Percentiles rank a stretch among this genome's conserved stretches.
Conservation (phyloP, 2,113 vertebrate species). For the Vulpes lagopus region DNA sequence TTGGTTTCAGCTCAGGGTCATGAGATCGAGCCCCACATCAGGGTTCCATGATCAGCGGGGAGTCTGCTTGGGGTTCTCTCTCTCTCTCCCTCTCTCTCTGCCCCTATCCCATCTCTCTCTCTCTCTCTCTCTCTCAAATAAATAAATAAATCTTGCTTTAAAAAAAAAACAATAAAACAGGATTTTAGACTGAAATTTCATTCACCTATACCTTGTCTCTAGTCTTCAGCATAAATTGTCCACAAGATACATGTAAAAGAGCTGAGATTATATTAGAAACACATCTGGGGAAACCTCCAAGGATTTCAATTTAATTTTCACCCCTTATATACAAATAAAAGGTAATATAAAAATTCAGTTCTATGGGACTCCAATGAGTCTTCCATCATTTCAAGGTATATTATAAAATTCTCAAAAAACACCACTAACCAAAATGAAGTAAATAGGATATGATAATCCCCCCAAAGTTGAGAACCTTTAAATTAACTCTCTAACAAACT, state of each 20-base stretch:
- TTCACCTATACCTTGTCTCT: not conserved
- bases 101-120: too few species aligned
- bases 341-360: conserved; percentile 7
- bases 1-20: not conserved
- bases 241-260: not conserved
- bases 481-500: not conserved
- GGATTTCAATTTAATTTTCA: conserved; percentile 38
- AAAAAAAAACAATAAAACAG: not conserved
- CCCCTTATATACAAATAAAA: conserved; percentile 42
- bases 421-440: conserved; percentile 34
- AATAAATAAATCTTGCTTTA: too few species aligned
- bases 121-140: too few species aligned
- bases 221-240: not conserved
- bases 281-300: not conserved
- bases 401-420: conserved; percentile 31
- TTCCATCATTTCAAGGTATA: conserved; percentile 8
- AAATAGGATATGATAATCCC: not conserved
- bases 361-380: conserved; percentile 27
- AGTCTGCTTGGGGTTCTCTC: too few species aligned
- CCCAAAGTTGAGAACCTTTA: not conserved
- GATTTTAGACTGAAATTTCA: not conserved
- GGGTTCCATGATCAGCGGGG: too few species aligned
- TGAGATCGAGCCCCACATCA: too few species aligned
- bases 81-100: too few species aligned
- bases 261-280: not conserved